Evolutionary conservation across 2,888 invertebrate species (phyloP).

Genomic region (Emmelina monodactyla): DNA sequence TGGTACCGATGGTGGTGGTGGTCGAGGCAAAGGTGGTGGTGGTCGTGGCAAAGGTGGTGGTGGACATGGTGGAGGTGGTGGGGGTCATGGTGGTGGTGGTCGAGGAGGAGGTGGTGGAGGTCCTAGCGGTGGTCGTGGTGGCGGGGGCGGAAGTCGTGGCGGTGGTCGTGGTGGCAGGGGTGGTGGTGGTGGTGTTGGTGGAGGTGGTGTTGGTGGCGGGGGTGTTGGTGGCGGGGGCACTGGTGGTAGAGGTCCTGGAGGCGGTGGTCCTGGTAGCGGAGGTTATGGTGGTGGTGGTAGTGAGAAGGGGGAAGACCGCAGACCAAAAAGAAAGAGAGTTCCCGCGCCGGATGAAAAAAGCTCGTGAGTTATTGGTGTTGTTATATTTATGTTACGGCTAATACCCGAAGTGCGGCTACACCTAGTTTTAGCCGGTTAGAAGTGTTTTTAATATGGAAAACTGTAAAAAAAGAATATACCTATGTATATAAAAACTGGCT

Average conservation of each 20-base stretch:
- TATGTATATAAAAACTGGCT: too few species aligned
- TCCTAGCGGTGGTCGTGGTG: constrained; percentile 11
- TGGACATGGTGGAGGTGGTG: neutral
- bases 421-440: too few species aligned
- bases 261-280: neutral
- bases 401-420: too few species aligned
- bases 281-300: constrained; percentile 4
- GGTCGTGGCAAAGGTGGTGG: constrained; percentile 12
- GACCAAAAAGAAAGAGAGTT: neutral
- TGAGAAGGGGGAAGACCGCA: neutral
- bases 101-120: neutral
- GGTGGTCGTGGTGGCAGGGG: constrained; percentile 6
- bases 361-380: too few species aligned
- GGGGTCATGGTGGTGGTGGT: neutral
- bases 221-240: too few species aligned
- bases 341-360: constrained; percentile 9
- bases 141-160: constrained; percentile 10
- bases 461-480: too few species aligned
- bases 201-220: too few species aligned
- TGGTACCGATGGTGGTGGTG: constrained; percentile 13
- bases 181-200: too few species aligned
- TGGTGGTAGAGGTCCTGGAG: constrained; percentile 4
- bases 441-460: too few species aligned
- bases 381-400: too few species aligned
- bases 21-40: constrained; percentile 5